Percentiles rank a stretch among this genome's conserved stretches.
phyloP scores from a whole-genome alignment of 2,113 vertebrate species.

The Melanocharis versteri region DNA sequence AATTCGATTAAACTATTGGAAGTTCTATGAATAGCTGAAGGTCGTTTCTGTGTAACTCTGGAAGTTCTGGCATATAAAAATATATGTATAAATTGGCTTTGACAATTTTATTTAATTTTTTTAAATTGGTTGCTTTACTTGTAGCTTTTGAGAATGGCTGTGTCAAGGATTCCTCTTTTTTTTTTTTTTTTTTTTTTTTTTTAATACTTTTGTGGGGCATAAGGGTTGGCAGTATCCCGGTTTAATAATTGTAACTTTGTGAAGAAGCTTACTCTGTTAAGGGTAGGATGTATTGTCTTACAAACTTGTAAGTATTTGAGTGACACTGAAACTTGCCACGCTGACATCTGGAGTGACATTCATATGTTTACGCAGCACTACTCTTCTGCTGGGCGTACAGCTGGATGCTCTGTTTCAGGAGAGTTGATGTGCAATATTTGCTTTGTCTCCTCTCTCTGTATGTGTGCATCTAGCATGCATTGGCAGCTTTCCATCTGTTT shows the following conservation, averaged over 20 bases:
- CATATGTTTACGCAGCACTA: neutral
- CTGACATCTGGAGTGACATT: neutral
- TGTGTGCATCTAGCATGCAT: neutral
- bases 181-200: neutral
- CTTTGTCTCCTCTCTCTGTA: neutral
- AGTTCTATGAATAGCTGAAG: neutral
- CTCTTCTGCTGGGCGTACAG: neutral
- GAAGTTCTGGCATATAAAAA: neutral
- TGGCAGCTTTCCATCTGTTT: neutral
- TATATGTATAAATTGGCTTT: neutral
- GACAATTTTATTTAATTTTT: neutral
- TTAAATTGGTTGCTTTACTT: neutral
- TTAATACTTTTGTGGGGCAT: neutral
- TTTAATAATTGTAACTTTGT: neutral
- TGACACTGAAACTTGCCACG: neutral
- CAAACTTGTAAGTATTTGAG: rapidly evolving
- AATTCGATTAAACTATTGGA: neutral
- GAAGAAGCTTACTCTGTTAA: neutral
- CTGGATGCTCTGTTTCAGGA: neutral
- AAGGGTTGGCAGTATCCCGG: neutral
- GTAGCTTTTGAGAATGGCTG: neutral
- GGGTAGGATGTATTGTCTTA: neutral
- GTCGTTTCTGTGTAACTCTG: neutral
- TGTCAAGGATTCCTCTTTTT: neutral
- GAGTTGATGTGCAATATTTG: neutral